Evolutionary conservation across 2,888 invertebrate genomes (phyloP).

Genomic region (Baccha elongata): DNA sequence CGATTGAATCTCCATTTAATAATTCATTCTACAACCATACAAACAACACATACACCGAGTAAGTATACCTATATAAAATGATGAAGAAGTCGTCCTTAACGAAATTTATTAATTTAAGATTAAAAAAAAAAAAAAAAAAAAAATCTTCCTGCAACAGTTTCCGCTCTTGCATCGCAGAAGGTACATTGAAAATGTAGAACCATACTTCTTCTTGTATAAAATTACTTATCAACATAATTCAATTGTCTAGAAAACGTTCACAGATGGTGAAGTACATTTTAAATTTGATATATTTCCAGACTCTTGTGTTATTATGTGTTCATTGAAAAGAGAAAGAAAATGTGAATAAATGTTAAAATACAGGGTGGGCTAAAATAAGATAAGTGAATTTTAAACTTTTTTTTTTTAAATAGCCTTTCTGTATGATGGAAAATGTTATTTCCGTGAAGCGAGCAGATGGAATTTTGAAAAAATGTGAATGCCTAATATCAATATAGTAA

Average conservation of each 20-base stretch:
- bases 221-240: constrained; percentile 39
- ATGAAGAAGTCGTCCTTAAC: constrained; percentile 14
- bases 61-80: constrained; percentile 34
- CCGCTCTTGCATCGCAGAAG: constrained; percentile 1
- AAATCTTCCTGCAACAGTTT: constrained; percentile 1
- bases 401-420: too few species aligned
- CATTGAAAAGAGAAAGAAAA: too few species aligned
- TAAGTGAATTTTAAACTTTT: too few species aligned
- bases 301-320: background rate
- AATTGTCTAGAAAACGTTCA: constrained; percentile 43
- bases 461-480: too few species aligned
- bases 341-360: too few species aligned
- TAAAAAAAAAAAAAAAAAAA: background rate
- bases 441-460: too few species aligned
- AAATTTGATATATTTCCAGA: constrained; percentile 44
- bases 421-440: too few species aligned
- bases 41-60: constrained; percentile 56
- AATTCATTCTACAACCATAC: constrained; percentile 55
- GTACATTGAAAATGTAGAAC: constrained; percentile 20
- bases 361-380: too few species aligned
- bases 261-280: constrained; percentile 51
- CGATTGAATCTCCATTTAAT: constrained; percentile 54
- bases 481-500: too few species aligned
- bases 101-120: constrained; percentile 35
- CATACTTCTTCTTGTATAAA: constrained; percentile 26